A percentile compares a stretch with the other conserved stretches of the same genome.
Conservation (phyloP, 2,797 vertebrate genomes). For the Brotula barbata region DNA sequence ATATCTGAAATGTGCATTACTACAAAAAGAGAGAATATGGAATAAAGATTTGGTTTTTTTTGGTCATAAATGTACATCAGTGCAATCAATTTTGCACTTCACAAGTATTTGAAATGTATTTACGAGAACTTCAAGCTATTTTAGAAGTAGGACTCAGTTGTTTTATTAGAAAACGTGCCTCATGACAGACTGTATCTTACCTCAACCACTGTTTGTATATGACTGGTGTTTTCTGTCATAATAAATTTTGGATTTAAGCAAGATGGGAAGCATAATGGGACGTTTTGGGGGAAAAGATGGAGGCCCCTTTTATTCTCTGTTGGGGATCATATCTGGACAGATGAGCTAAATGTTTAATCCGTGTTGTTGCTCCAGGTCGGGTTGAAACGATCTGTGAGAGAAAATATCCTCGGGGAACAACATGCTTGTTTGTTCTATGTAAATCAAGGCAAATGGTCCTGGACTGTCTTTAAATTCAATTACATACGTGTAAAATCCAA, state of each 20-base stretch:
- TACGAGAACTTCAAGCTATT: constrained; percentile 50
- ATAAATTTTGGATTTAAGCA: background rate
- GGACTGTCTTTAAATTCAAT: constrained; percentile 24
- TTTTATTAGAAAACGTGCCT: constrained; percentile 24
- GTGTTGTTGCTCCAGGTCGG: background rate
- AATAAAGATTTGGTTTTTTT: constrained; percentile 70
- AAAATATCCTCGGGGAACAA: background rate
- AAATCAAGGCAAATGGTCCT: constrained; percentile 9
- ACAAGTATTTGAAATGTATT: constrained; percentile 50
- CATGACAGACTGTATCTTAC: background rate
- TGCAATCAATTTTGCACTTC: constrained; percentile 47
- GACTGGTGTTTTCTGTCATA: constrained; percentile 7
- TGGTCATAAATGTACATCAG: constrained; percentile 54
- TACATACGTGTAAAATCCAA: constrained; percentile 20
- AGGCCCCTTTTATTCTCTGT: background rate
- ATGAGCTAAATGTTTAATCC: constrained; percentile 4
- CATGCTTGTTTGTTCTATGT: background rate
- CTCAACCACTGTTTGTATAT: background rate
- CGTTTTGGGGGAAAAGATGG: background rate
- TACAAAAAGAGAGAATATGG: constrained; percentile 49
- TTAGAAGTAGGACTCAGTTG: constrained; percentile 43
- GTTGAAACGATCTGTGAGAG: background rate
- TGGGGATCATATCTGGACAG: background rate
- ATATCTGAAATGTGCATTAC: constrained; percentile 65
- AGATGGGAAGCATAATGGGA: background rate